A percentile compares a stretch with the other conserved stretches of the same genome.
Conservation (phyloP, 2,113 vertebrate genomes). For the Pseudois nayaur region DNA sequence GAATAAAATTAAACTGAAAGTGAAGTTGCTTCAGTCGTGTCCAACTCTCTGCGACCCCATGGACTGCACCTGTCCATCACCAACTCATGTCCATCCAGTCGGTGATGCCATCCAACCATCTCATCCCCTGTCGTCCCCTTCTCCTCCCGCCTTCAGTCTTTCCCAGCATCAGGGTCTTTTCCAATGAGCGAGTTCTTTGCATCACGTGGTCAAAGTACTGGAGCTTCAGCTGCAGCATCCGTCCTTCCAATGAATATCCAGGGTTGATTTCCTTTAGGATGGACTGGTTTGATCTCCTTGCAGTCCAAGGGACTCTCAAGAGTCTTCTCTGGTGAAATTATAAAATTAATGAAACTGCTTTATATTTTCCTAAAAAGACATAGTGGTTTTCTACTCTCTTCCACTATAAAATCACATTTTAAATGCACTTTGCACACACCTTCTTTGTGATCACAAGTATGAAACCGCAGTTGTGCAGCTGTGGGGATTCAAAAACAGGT, state of each 20-base stretch:
- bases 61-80: not conserved
- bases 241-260: not conserved
- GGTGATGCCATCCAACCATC: not conserved
- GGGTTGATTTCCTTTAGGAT: not conserved
- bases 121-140: not conserved
- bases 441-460: not conserved
- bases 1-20: not conserved
- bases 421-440: rapidly evolving
- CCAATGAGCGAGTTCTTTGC: not conserved
- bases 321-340: not conserved
- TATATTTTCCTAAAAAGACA: not conserved
- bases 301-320: not conserved
- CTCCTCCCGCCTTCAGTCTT: not conserved
- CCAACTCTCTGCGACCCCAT: not conserved
- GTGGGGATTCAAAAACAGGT: not conserved
- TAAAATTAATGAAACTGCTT: not conserved
- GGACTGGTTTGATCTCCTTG: not conserved
- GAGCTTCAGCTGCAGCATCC: not conserved
- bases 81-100: not conserved
- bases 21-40: not conserved
- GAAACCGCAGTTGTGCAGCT: rapidly evolving
- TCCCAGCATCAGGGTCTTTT: not conserved
- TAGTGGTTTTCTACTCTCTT: not conserved
- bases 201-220: not conserved
- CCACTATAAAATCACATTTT: not conserved